Conservation (phyloP, 53 echinoderm and acorn worm genomes). For the Antedon mediterranea region DNA sequence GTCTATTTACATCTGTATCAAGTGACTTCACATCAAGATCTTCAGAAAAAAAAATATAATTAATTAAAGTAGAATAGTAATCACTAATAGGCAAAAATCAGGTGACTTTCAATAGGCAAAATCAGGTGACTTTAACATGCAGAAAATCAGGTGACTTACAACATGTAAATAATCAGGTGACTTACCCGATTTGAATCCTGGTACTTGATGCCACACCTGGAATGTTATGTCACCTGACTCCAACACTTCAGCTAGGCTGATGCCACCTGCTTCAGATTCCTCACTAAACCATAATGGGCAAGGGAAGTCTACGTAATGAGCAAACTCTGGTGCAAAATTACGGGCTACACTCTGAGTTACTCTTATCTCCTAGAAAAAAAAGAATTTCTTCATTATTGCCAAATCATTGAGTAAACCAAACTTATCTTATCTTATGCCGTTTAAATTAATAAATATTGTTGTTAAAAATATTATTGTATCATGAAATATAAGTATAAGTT, state of each 20-base stretch:
- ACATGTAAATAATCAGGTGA: not conserved
- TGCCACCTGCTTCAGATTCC: conserved; percentile 26
- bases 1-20: not conserved
- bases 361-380: conserved; percentile 41
- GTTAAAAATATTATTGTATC: not conserved
- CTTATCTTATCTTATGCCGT: not conserved
- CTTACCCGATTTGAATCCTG: conserved; percentile 61
- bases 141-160: not conserved
- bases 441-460: not conserved
- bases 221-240: conserved; percentile 74
- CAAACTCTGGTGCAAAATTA: conserved; percentile 76
- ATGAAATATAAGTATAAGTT: no score
- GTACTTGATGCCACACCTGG: conserved; percentile 91
- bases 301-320: conserved; percentile 81
- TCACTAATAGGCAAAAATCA: no score
- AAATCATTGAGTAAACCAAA: not conserved
- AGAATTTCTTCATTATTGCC: no score
- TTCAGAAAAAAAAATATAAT: not conserved
- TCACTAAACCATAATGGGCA: conserved; percentile 35
- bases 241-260: conserved; percentile 72
- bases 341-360: conserved; percentile 72
- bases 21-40: conserved; percentile 8
- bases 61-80: no score
- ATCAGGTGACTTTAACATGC: no score
- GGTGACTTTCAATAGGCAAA: no score